A percentile compares a stretch with the other conserved stretches of the same genome.
Conservation (phyloP, 2,113 vertebrate species). For the Dipodomys merriami region DNA sequence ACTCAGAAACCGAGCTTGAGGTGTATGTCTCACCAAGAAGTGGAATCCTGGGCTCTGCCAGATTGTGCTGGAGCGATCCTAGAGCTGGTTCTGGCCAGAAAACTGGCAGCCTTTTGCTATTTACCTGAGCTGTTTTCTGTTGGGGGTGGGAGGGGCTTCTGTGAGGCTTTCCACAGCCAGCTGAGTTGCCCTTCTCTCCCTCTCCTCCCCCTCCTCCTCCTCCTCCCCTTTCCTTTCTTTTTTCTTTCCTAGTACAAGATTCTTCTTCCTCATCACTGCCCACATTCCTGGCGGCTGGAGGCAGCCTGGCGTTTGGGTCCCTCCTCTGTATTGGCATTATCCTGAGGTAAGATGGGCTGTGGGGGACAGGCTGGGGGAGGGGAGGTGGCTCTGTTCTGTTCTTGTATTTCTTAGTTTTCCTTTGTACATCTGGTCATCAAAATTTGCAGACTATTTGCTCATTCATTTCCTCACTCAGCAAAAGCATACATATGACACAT, state of each 20-base stretch:
- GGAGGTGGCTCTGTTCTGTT: not conserved
- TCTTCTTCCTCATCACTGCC: not conserved
- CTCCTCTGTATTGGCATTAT: slow-evolving; percentile 70
- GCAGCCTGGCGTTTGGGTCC: slow-evolving; percentile 75
- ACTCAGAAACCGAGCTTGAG: not conserved
- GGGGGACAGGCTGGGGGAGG: too few species aligned
- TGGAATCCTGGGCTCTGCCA: not conserved
- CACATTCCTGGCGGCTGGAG: slow-evolving; percentile 74
- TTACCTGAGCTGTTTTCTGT: not conserved
- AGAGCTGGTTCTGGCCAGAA: not conserved
- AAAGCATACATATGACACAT: too few species aligned
- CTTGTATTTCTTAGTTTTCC: not conserved
- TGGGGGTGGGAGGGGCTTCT: not conserved
- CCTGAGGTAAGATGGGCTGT: slow-evolving; percentile 78
- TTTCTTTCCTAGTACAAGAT: slow-evolving; percentile 27
- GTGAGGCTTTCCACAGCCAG: not conserved
- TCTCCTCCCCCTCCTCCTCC: rapidly evolving
- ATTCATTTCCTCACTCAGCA: not conserved
- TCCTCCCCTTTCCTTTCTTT: too few species aligned
- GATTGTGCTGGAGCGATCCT: not conserved
- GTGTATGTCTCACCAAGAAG: not conserved
- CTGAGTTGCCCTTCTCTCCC: not conserved
- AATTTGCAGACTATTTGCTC: not conserved
- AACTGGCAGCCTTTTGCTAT: not conserved
- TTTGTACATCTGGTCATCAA: not conserved